Evolutionary conservation across 2,888 invertebrate species (phyloP).

Genomic region (Apamea epomidion): DNA sequence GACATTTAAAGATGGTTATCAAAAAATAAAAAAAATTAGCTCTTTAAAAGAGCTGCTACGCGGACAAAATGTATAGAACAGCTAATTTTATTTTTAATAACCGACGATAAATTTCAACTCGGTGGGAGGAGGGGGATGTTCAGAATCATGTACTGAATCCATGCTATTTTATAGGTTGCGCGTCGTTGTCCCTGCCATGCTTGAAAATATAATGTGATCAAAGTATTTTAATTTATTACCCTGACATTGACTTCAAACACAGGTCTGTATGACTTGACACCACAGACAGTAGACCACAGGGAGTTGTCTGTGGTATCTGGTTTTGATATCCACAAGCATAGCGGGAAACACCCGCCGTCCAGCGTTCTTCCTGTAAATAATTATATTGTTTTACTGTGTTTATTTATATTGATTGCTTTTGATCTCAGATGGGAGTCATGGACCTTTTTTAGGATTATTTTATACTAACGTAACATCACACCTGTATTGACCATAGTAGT

Average conservation of each 20-base stretch:
- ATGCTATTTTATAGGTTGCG: too few relatives aligned
- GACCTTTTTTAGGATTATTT: not conserved
- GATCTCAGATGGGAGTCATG: not conserved
- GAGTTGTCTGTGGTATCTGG: conserved; percentile 76
- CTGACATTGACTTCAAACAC: conserved; percentile 84
- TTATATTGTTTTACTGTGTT: not conserved
- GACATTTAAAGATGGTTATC: too few relatives aligned
- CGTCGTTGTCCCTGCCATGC: too few relatives aligned
- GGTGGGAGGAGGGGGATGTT: too few relatives aligned
- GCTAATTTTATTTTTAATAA: too few relatives aligned
- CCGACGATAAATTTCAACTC: too few relatives aligned
- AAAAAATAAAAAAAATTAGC: too few relatives aligned
- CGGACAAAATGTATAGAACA: too few relatives aligned
- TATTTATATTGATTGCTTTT: not conserved
- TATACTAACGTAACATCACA: not conserved
- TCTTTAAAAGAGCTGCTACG: too few relatives aligned
- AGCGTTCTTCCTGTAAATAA: conserved; percentile 81
- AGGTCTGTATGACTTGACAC: conserved; percentile 74
- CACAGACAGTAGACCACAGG: conserved; percentile 73
- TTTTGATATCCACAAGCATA: conserved; percentile 89
- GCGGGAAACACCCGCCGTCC: conserved; percentile 91
- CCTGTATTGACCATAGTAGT: not conserved
- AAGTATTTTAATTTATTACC: conserved; percentile 73
- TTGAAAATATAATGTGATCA: not conserved
- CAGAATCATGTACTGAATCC: too few relatives aligned